Evolutionary conservation across 1,140 invertebrate species (phyloP).

Genomic region (Bombus superbus): DNA sequence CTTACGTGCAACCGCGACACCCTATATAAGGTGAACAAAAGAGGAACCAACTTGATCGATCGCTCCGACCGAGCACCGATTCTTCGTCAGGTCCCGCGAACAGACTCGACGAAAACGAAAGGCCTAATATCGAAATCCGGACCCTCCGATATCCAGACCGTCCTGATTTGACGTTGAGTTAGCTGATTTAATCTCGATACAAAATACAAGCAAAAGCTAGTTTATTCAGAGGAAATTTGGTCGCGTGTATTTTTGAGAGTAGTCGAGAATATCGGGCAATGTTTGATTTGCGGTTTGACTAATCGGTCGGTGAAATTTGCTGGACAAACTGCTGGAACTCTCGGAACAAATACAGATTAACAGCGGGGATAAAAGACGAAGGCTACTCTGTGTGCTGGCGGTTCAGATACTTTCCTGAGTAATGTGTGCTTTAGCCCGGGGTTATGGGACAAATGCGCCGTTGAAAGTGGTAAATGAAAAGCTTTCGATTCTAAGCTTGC

Average conservation of each 20-base stretch:
- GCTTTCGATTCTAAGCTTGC: neutral
- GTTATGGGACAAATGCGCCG: neutral
- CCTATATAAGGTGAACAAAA: neutral
- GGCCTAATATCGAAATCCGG: too few relatives aligned
- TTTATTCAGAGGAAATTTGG: neutral
- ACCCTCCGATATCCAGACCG: too few relatives aligned
- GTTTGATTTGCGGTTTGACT: neutral
- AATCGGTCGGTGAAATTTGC: neutral
- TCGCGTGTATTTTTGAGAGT: neutral
- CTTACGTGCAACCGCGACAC: neutral
- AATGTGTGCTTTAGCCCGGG: neutral
- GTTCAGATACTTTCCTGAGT: neutral
- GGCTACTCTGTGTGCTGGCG: neutral
- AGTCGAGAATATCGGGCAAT: neutral
- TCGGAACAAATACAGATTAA: neutral
- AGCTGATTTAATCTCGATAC: constrained; percentile 11
- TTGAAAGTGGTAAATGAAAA: neutral
- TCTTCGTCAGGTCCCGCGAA: neutral
- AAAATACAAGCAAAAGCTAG: too few relatives aligned
- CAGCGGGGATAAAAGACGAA: constrained; percentile 4
- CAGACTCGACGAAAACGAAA: too few relatives aligned
- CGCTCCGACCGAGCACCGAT: neutral
- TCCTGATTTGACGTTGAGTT: too few relatives aligned
- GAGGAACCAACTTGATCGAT: neutral
- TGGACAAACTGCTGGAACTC: neutral